Evolutionary conservation across 2,797 vertebrate genomes (phyloP).

Genomic region (Tokudaia muenninki): DNA sequence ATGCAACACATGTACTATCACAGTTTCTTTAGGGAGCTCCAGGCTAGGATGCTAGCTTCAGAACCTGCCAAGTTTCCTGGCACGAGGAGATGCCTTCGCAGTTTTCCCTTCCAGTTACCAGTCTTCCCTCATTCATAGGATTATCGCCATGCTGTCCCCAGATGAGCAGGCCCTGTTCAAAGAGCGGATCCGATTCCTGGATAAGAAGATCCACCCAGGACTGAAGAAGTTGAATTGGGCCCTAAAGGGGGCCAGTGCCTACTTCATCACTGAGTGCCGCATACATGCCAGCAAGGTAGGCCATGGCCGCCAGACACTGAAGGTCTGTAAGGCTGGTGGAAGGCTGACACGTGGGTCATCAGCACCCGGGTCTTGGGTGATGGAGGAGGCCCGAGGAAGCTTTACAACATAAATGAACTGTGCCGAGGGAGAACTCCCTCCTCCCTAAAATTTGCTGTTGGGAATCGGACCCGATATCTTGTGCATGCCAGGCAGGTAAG

Average conservation of each 20-base stretch:
- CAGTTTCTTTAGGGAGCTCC: neutral
- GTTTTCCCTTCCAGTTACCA: neutral
- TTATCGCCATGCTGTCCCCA: conserved; percentile 89
- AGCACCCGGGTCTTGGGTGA: neutral
- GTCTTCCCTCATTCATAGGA: conserved; percentile 84
- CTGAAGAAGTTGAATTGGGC: conserved; percentile 92
- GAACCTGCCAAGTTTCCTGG: neutral
- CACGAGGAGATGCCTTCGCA: neutral
- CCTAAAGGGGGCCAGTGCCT: conserved; percentile 88
- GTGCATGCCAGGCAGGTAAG: no score
- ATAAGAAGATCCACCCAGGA: conserved; percentile 93
- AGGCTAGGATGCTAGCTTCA: neutral
- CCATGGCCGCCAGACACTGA: accelerated
- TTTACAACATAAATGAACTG: neutral
- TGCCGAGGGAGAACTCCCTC: neutral
- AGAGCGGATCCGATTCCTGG: conserved; percentile 90
- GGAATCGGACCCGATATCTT: neutral
- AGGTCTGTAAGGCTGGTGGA: neutral
- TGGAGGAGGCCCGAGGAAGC: neutral
- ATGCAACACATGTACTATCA: neutral
- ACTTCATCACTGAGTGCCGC: conserved; percentile 92
- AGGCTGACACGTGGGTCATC: neutral
- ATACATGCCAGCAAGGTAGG: conserved; percentile 92
- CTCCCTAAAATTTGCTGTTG: neutral
- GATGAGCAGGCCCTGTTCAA: conserved; percentile 92